Base-by-base conservation (phyloP, 2,888 invertebrate species). In the Xestia ashworthii region DNA sequence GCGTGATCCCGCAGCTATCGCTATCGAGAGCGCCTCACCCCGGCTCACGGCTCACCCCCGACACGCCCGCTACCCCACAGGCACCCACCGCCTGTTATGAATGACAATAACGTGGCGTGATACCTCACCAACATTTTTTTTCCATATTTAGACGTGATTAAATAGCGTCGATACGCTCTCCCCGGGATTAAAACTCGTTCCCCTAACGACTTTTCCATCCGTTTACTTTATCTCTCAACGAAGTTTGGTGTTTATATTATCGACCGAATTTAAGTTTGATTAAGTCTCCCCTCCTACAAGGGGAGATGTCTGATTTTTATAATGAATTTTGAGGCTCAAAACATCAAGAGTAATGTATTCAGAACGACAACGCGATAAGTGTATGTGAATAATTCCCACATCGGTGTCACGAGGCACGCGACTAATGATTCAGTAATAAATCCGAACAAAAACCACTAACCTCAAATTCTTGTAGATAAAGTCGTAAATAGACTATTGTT, bases 81-180 rank as follows among this genome's bases (percentile, higher is more conserved):
- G 82, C 86, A 77, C 91, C 88, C 89, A 88, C 90, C 88, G 88
- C 90, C 92, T 90, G 95, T 95, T 95, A 96, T 96, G 95, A 96
- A 96, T 96, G 96, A 96, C 96, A 96, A 96, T 96, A 95, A 93
- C 94, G 94, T 93, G 92, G 93, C 93, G 93, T 92, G 93, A 94
- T 94, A 94, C 93, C 93, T 94, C 91, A 91, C 93, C 91, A 91
- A 93, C 94, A 95, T 95, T 95, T 96, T 82, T 80, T 95, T 95
- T 94, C 91, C 94, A 90, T 96, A 95, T 95, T 96, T 94, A 94
- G 94, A 94, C 93, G 95, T 95, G 95, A 96, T 96, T 96, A 96
- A 96, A 96, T 93, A 94, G 92, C 93, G 92, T 90, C 93, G 93
- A 93, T 94, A 93, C 87, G 89, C 86, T 88, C 91, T 92, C 92